Conservation (phyloP, 2,113 vertebrate species). For the Pseudolaguvia tuberculata region DNA sequence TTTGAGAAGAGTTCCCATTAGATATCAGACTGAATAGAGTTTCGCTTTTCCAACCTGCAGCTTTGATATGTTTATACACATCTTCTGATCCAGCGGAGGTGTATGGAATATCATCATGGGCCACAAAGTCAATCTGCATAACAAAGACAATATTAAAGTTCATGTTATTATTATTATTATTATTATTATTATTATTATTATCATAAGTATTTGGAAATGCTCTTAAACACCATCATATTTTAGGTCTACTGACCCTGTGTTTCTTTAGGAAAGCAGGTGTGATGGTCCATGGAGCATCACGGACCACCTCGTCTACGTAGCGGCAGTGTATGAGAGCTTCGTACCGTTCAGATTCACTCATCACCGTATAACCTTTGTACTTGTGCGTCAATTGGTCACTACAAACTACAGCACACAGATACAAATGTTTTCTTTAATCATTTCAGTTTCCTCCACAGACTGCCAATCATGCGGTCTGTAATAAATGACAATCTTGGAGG, state of each 20-base stretch:
- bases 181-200: too few relatives aligned
- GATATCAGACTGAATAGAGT: too few relatives aligned
- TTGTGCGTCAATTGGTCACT: conserved; percentile 96
- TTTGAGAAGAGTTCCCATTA: not conserved
- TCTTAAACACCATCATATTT: not conserved
- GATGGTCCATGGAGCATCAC: conserved; percentile 94
- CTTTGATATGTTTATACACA: conserved; percentile 98
- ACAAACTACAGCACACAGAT: conserved; percentile 75
- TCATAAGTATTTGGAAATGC: not conserved
- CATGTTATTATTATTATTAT: too few relatives aligned
- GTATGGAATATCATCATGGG: conserved; percentile 96
- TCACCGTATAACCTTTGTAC: conserved; percentile 98
- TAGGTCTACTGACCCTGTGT: conserved; percentile 79
- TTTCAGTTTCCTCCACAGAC: too few relatives aligned
- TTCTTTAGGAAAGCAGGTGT: conserved; percentile 90
- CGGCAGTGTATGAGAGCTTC: conserved; percentile 95
- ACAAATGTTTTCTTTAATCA: too few relatives aligned
- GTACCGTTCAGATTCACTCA: conserved; percentile 90
- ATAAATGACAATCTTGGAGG: too few relatives aligned
- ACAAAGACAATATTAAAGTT: not conserved
- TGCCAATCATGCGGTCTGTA: too few relatives aligned
- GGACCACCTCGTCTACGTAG: conserved; percentile 94
- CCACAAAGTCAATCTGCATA: conserved; percentile 95
- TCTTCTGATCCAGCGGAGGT: conserved; percentile 99
- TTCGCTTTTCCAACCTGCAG: conserved; percentile 77